Evolutionary conservation across 1,140 invertebrate genomes (phyloP), one percentile per base, ranked within the genome.

Genomic region (Chironomus striatipennis): DNA sequence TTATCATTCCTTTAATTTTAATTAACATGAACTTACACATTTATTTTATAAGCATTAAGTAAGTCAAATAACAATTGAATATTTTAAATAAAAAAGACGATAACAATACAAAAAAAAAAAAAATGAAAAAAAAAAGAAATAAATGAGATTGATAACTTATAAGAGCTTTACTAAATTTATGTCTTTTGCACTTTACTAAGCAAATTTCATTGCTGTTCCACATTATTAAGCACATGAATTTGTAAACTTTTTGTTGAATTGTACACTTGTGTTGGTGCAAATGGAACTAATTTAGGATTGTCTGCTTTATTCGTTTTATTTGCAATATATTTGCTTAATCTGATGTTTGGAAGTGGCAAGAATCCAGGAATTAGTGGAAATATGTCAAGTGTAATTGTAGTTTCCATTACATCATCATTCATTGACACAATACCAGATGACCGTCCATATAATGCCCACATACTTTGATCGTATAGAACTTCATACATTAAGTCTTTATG

Each of bases 381-480:
- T 12, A 97, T 93, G 79, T 97, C 94, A 75, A 98, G 83, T 0
- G 88, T 88, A 67, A 96, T 91, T 73, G 85, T 88, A 81, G 93
- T 91, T 73, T 88, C 87, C 73, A 90, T 87, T 15, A 86, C 83
- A 64, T 85, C 85, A 76, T 85, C 85, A 76, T 93, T 91, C 82
- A 95, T 87, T 8, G 88, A 91, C 73, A 96, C 88, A 15, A 96
- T 92, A 73, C 93, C 94, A 76, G 94, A 91, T 74, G 93, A 94
- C 75, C 91, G 86, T 64, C 94, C 94, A 80, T 93, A 93, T 12
- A 97, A 90, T 4, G 93, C 94, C 95, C 96, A 97, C 85, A 95
- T 90, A 24, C 90, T 91, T 81, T 94, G 93, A 83, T 97, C 95
- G 34, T 92, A 92, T 42, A 95, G 82, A 8, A 97, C 93, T 82